Conservation (phyloP, 2,113 vertebrate species). For the Erythrocercus mccallii region DNA sequence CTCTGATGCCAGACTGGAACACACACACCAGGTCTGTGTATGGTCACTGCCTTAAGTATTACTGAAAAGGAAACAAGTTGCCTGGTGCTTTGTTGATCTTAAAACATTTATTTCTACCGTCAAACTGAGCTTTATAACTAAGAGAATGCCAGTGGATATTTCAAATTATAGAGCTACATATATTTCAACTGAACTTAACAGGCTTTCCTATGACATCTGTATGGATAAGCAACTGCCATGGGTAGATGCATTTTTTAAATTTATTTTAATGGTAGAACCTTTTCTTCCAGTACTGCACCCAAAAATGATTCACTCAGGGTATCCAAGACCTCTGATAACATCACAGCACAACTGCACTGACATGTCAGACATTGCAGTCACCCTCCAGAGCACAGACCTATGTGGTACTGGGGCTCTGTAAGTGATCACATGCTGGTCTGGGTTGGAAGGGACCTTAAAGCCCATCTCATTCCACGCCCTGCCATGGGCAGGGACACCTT, state of each 20-base stretch:
- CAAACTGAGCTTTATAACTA: not conserved
- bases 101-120: not conserved
- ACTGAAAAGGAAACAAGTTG: not conserved
- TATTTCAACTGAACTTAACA: not conserved
- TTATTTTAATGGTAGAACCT: not conserved
- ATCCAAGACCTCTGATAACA: not conserved
- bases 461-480: accelerated
- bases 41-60: not conserved
- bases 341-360: not conserved
- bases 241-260: not conserved
- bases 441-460: not conserved
- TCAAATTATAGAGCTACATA: not conserved
- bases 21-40: not conserved
- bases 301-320: not conserved
- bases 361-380: accelerated
- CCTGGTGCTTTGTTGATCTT: not conserved
- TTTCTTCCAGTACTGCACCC: not conserved
- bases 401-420: not conserved
- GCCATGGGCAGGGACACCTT: not conserved
- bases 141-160: not conserved
- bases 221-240: not conserved
- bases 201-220: not conserved
- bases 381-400: not conserved
- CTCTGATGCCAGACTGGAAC: not conserved
- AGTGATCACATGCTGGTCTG: not conserved